These are phyloP conservation scores for Ischnura elegans DNA, from an alignment of 2,888 invertebrate species.

Conservation along the genomic window DNA sequence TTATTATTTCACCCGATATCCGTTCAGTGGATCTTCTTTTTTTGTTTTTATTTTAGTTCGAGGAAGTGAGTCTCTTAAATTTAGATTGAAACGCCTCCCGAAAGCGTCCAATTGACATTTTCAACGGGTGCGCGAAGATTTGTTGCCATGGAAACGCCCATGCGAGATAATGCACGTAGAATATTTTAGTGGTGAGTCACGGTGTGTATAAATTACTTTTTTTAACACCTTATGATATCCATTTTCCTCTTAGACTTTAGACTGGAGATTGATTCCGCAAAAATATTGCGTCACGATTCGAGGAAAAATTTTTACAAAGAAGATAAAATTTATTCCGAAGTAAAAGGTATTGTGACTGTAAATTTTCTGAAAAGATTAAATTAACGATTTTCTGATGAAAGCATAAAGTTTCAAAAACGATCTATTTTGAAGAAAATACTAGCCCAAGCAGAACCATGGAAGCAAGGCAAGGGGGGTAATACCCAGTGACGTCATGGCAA, in stretches of 20 bases:
- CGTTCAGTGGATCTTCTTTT: not conserved
- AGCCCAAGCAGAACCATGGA: too few species aligned
- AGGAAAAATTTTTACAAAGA: too few species aligned
- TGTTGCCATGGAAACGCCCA: not conserved
- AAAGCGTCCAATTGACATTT: not conserved
- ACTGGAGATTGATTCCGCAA: too few species aligned
- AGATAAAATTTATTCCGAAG: too few species aligned
- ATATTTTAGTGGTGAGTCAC: not conserved
- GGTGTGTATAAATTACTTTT: not conserved
- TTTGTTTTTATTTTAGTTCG: not conserved
- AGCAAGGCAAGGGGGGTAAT: too few species aligned
- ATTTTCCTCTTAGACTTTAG: not conserved
- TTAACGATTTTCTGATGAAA: too few species aligned
- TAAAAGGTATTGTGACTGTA: too few species aligned
- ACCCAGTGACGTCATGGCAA: too few species aligned
- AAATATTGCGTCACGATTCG: too few species aligned
- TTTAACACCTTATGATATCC: not conserved
- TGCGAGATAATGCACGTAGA: not conserved
- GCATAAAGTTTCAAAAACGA: too few species aligned
- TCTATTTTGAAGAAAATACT: too few species aligned
- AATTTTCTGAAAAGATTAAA: too few species aligned
- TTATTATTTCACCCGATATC: not conserved
- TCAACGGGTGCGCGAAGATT: not conserved
- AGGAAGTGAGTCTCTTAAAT: conserved; percentile 16
- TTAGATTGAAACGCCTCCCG: not conserved